phyloP scores from a whole-genome alignment of 1,140 invertebrate genomes.

The Andrena cerasifolii region DNA sequence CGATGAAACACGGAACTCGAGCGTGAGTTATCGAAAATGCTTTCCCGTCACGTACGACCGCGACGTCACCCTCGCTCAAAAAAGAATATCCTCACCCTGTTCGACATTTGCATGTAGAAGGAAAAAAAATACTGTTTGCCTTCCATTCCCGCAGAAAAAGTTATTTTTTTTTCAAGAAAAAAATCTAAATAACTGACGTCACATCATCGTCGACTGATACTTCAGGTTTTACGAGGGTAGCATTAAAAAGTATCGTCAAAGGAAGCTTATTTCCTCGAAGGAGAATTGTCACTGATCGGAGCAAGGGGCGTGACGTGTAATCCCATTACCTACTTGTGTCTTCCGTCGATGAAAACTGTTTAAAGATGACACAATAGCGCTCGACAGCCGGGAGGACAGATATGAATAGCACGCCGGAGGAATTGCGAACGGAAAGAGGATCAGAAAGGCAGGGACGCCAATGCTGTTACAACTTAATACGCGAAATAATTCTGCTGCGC shows the following conservation, averaged over 20 bases:
- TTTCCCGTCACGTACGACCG: neutral
- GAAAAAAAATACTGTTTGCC: too few species aligned
- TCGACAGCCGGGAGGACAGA: conserved; percentile 33
- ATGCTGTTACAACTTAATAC: conserved; percentile 77
- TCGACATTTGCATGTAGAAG: too few species aligned
- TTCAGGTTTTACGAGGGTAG: too few species aligned
- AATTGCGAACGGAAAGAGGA: conserved; percentile 56
- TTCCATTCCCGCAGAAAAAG: too few species aligned
- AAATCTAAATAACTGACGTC: too few species aligned
- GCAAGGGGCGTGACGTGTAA: too few species aligned
- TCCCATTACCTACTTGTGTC: conserved; percentile 43
- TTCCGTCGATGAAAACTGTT: conserved; percentile 17
- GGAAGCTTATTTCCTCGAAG: too few species aligned
- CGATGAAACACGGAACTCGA: conserved; percentile 34
- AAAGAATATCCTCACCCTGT: too few species aligned
- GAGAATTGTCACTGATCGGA: too few species aligned
- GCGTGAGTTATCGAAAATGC: conserved; percentile 48
- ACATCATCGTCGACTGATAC: too few species aligned
- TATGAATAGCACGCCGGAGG: conserved; percentile 28
- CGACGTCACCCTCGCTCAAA: neutral
- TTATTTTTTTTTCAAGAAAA: too few species aligned
- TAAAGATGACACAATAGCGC: conserved; percentile 45
- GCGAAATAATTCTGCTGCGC: conserved; percentile 68
- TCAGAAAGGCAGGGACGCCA: conserved; percentile 51
- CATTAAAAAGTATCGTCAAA: too few species aligned